These are phyloP conservation scores for Condylura cristata DNA, from an alignment of 2,113 vertebrate genomes.

Conservation along the genomic window DNA sequence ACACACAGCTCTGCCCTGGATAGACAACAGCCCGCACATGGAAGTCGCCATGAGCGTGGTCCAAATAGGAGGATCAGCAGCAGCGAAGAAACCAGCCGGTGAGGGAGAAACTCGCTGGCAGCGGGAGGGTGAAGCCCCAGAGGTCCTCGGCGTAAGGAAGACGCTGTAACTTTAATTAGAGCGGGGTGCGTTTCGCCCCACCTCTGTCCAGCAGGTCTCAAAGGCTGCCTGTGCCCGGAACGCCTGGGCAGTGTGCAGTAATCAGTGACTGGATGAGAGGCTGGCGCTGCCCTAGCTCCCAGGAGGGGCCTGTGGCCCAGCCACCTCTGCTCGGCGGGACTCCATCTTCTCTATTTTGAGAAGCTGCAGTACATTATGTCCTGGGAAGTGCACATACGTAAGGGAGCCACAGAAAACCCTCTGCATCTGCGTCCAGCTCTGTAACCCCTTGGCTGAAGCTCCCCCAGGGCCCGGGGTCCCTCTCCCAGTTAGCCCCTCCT, in stretches of 20 bases:
- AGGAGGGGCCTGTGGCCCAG: background rate
- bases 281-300: no score
- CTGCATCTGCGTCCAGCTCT: background rate
- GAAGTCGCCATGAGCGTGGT: background rate
- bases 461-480: background rate
- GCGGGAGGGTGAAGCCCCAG: background rate
- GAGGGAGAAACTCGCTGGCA: background rate
- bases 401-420: background rate
- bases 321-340: background rate
- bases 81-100: background rate
- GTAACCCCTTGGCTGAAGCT: background rate
- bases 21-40: background rate
- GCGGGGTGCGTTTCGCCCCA: background rate
- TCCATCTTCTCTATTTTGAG: background rate
- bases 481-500: no score
- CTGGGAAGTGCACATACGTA: background rate
- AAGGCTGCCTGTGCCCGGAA: no score
- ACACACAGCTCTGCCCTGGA: background rate
- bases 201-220: background rate
- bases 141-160: background rate
- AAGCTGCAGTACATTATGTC: background rate
- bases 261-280: background rate
- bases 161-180: background rate
- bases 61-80: background rate
- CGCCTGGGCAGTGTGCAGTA: background rate